Percentiles rank a stretch among this genome's conserved stretches.
phyloP scores from a whole-genome alignment of 1,140 invertebrate species.

The Ruditapes philippinarum region DNA sequence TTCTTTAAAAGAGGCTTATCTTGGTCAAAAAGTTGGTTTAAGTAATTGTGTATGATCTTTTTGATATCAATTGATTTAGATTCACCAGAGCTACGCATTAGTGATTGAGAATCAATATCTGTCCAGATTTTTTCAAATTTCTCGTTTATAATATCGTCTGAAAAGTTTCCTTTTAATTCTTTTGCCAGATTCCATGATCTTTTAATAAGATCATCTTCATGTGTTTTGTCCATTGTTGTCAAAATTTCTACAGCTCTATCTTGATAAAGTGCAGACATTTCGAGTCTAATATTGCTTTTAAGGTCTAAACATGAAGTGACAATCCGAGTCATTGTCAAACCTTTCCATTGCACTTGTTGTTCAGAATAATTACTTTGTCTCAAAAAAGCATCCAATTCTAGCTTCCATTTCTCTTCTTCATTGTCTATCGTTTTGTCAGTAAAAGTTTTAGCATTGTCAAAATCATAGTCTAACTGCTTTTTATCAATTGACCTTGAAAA shows the following conservation, averaged over 20 bases:
- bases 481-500: neutral
- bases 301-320: neutral
- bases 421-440: neutral
- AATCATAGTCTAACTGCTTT: neutral
- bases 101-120: neutral
- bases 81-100: neutral
- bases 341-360: neutral
- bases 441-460: neutral
- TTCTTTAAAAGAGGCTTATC: neutral
- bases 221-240: neutral
- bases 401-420: neutral
- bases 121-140: neutral
- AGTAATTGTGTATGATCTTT: neutral
- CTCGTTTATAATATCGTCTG: neutral
- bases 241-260: neutral
- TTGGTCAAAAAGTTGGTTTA: neutral
- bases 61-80: neutral
- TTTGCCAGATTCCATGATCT: neutral
- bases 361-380: neutral
- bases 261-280: neutral
- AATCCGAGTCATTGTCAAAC: neutral
- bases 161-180: neutral
- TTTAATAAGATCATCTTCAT: neutral
- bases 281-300: neutral
- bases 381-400: neutral